These are phyloP conservation scores for Metalampra italica DNA, from an alignment of 2,888 invertebrate genomes.

Conservation along the genomic window DNA sequence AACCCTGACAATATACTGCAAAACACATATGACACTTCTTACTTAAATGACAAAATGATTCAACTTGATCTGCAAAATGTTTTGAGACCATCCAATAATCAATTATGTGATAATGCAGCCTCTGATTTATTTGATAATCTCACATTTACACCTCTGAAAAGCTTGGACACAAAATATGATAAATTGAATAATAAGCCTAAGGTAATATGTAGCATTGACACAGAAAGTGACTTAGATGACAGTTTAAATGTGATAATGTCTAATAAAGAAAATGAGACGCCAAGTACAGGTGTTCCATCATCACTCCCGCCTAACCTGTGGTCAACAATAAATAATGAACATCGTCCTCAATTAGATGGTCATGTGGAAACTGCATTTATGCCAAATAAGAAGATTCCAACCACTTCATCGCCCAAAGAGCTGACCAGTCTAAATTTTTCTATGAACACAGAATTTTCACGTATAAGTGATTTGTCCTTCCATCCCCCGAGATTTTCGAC, in stretches of 20 bases:
- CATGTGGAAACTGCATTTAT: constrained; percentile 40
- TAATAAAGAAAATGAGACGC: constrained; percentile 59
- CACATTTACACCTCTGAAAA: constrained; percentile 63
- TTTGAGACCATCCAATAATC: constrained; percentile 53
- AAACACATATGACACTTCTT: constrained; percentile 57
- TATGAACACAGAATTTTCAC: constrained; percentile 68
- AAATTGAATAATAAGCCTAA: constrained; percentile 58
- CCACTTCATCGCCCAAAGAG: constrained; percentile 70
- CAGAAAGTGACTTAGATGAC: constrained; percentile 61
- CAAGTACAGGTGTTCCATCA: constrained; percentile 50
- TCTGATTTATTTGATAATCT: constrained; percentile 63
- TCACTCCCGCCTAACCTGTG: constrained; percentile 51
- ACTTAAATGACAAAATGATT: constrained; percentile 18
- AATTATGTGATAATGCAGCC: constrained; percentile 30
- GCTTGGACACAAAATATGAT: constrained; percentile 36
- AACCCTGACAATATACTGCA: constrained; percentile 36
- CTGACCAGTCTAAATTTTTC: constrained; percentile 67
- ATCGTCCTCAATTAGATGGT: constrained; percentile 33
- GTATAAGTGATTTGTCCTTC: constrained; percentile 68
- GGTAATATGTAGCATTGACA: constrained; percentile 57
- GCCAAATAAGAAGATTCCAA: constrained; percentile 58
- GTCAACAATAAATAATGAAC: constrained; percentile 35
- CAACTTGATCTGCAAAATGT: constrained; percentile 27
- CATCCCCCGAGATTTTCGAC: constrained; percentile 67
- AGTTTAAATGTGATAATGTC: constrained; percentile 45